Conservation (phyloP, 2,888 invertebrate species). For the Drosophila koepferae region DNA sequence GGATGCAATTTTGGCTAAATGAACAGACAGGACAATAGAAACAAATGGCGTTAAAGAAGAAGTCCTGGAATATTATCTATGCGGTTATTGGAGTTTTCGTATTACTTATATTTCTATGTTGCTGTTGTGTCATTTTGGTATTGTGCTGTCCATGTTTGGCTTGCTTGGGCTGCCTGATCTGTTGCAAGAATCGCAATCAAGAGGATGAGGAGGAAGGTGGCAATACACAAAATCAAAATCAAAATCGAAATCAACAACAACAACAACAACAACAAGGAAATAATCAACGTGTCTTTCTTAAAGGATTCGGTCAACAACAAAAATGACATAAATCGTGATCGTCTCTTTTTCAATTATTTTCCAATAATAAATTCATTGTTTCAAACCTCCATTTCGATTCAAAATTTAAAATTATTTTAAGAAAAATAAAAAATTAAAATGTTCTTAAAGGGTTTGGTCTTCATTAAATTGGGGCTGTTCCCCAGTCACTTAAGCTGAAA, state of each 20-base stretch:
- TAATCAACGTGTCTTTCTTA: neutral
- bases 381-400: neutral
- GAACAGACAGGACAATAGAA: neutral
- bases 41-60: neutral
- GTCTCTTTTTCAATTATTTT: neutral
- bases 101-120: neutral
- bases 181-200: neutral
- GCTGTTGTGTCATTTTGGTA: slow-evolving; percentile 14
- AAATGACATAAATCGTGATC: neutral
- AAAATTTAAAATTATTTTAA: neutral
- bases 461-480: neutral
- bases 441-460: neutral
- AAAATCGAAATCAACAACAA: neutral
- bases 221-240: neutral
- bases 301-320: neutral
- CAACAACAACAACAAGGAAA: neutral
- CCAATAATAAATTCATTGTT: neutral
- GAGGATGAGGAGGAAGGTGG: neutral
- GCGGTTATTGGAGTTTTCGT: neutral
- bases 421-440: neutral
- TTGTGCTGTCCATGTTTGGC: slow-evolving; percentile 23
- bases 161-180: neutral
- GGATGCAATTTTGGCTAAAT: neutral
- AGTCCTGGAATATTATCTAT: neutral
- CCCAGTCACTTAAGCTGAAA: neutral